Base-by-base conservation (phyloP, 2,888 invertebrate genomes). In the Sesia bembeciformis region DNA sequence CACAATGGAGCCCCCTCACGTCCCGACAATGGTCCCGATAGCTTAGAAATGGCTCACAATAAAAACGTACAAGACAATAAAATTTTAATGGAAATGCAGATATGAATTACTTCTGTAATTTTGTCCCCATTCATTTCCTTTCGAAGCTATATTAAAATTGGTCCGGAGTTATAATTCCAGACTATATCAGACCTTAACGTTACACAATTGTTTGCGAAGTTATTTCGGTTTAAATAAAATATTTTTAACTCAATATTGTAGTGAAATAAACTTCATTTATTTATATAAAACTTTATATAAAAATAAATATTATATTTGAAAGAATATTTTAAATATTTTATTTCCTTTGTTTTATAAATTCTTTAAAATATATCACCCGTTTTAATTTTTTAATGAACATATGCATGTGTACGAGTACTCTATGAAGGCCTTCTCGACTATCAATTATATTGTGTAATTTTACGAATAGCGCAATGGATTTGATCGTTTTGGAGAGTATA, bases 21-120 rank as follows among this genome's bases (percentile, higher is more conserved):
- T 70, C 68, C 72, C 69, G 66, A 78, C 81, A 81, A 78, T 76
- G 69, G 69, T 71, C 59, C 70, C 73, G 83, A 84, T 83, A 81
- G 79, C 82, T 82, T 78, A 79, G 81, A 81, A 80, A 81, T 76
- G 71, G 72, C 70, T 74, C 72, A 82, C 81, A 84, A 84, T 81
- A 81, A 81, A 83, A 80, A 82, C 72, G 70, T 72, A 72, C 67
- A 70, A 77, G 76, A 81, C 77, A 83, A 80, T 78, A 73, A 70
- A 72, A 74, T 71, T 46, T 71, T 65, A 77, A 79, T 75, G 72
- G 68, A 76, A 83, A 78, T 74, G 73, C 74, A 78, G 73, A 78
- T 75, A 77, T 74, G 69, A 75, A 76, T 73, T 76, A 67, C 66
- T 68, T 60, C 58, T 60, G 66, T 69, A 66, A 58, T 68, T 66